These are phyloP conservation scores for Semotilus atromaculatus DNA, from an alignment of 2,797 vertebrate genomes.

Conservation along the genomic window DNA sequence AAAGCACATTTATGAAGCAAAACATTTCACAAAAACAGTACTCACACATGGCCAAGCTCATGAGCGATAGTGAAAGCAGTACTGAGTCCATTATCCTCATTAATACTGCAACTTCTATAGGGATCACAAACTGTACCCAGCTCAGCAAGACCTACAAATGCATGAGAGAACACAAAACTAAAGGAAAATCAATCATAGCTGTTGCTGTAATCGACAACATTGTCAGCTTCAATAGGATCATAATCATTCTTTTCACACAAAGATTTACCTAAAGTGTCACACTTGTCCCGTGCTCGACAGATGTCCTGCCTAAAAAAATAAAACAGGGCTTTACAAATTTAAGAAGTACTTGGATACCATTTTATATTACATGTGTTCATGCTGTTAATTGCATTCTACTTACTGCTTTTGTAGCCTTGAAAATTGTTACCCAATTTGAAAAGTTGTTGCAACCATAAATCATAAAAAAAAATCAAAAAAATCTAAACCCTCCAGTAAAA, in stretches of 20 bases:
- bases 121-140: slow-evolving; percentile 97
- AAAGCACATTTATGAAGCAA: neutral
- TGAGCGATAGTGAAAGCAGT: slow-evolving; percentile 98
- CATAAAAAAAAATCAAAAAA: neutral
- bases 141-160: slow-evolving; percentile 89
- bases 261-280: slow-evolving; percentile 82
- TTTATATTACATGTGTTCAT: neutral
- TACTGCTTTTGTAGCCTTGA: neutral
- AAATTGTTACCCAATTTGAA: neutral
- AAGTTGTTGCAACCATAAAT: neutral
- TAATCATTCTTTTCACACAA: slow-evolving; percentile 14
- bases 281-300: slow-evolving; percentile 97
- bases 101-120: slow-evolving; percentile 97
- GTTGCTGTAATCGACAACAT: neutral
- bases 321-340: neutral
- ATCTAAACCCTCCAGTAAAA: neutral
- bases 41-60: slow-evolving; percentile 98
- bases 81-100: slow-evolving; percentile 96
- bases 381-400: neutral
- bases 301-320: slow-evolving; percentile 90
- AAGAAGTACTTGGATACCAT: neutral
- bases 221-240: neutral
- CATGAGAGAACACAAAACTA: slow-evolving; percentile 12
- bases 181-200: slow-evolving; percentile 1
- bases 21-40: slow-evolving; percentile 54